Base-by-base conservation (phyloP, 2,888 invertebrate species). In the Eledone cirrhosa region DNA sequence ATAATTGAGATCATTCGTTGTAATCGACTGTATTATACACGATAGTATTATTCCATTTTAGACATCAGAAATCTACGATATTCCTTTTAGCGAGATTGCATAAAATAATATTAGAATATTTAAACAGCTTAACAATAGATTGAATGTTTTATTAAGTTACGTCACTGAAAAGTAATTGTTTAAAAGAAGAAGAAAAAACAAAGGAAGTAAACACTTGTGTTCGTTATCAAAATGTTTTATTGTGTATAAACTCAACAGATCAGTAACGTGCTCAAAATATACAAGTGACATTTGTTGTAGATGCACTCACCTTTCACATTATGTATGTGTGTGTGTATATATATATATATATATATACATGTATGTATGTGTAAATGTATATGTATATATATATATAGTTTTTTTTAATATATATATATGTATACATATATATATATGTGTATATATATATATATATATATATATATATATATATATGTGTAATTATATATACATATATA, bases 141-240 rank as follows among this genome's bases (percentile, higher is more conserved):
- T 16, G 2, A 24, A 19, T n/a, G 27, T 27, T 63, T 16, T 2
- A n/a, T 27, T n/a, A 14, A 24, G 11, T 24, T 11, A 24, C 27
- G 11, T 63, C 19, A 16, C 19, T 63, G 24, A 16, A n/a, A 24
- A 27, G 2, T n/a, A n/a, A 63, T 63, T 19, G 11, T 63, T 63
- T 2, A 2, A 63, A 27, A 22, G n/a, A 19, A 11, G 41, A 33
- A 67, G 67, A 67, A 67, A 31, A 41, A 67, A 27, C 29, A 72
- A 31, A 72, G n/a, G 72, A 72, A 72, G 41, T 8, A 5, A 41
- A 33, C 33, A 33, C 16, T 13, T 31, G 19, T 72, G 2, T 72
- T 72, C 72, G 72, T 72, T 72, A 72, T 72, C 72, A 72, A 72
- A 72, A 72, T 72, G 72, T 72, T 72, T 72, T 72, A 72, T 72